phyloP scores from a whole-genome alignment of 2,113 vertebrate genomes.

The Mystacornis crossleyi region DNA sequence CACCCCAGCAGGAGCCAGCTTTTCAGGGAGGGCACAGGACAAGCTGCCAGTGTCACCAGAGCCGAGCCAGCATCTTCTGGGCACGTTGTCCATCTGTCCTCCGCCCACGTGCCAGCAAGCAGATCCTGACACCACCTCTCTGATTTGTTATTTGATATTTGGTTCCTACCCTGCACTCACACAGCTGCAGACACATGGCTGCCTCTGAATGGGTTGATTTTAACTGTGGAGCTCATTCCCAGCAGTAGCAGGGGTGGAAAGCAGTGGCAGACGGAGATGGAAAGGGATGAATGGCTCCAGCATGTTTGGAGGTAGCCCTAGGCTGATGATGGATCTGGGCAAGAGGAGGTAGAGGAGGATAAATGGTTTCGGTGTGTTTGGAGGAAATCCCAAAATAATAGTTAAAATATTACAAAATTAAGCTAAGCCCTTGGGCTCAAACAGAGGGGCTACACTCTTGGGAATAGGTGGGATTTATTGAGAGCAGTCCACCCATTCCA shows the following conservation, averaged over 20 bases:
- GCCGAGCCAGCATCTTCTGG: background rate
- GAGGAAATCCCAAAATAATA: background rate
- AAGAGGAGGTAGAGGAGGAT: background rate
- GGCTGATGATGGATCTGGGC: background rate
- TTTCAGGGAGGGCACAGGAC: background rate
- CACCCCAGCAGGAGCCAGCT: background rate
- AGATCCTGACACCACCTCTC: background rate
- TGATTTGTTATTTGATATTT: background rate
- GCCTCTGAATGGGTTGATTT: background rate
- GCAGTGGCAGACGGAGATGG: background rate
- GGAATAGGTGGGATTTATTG: background rate
- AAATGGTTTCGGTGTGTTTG: background rate
- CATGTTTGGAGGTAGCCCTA: background rate
- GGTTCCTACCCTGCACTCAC: background rate
- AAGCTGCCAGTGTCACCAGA: background rate
- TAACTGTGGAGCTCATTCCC: background rate
- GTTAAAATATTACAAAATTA: background rate
- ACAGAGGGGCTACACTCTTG: background rate
- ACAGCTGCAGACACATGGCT: background rate
- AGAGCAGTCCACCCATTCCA: accelerated
- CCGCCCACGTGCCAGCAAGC: background rate
- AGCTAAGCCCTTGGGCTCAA: background rate
- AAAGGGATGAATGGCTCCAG: background rate
- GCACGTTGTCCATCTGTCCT: background rate
- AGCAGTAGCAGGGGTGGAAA: background rate